These are phyloP conservation scores for Genyomyrus donnyi DNA, from an alignment of 2,113 vertebrate genomes.

Conservation along the genomic window DNA sequence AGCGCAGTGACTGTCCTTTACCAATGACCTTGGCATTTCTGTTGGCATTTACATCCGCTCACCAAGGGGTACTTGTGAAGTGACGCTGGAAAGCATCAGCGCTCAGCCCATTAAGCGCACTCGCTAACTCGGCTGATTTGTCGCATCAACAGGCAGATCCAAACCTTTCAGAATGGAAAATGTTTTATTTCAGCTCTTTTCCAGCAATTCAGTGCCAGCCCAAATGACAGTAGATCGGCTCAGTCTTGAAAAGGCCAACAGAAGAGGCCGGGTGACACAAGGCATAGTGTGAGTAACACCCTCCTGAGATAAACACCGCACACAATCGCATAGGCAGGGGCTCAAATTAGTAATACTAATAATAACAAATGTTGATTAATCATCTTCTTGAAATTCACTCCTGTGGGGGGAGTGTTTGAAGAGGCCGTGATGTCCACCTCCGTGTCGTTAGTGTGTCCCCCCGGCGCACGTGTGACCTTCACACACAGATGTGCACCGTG, in stretches of 20 bases:
- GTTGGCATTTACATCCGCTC: slow-evolving; percentile 6
- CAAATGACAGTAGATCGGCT: not conserved
- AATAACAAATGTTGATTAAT: not conserved
- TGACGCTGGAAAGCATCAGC: not conserved
- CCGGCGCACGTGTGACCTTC: not conserved
- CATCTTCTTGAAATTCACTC: not conserved
- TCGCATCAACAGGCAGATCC: not conserved
- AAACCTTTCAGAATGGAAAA: not conserved
- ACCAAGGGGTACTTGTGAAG: not conserved
- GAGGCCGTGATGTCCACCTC: not conserved
- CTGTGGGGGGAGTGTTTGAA: not conserved
- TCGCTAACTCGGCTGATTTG: not conserved
- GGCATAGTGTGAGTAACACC: not conserved
- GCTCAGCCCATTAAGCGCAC: not conserved
- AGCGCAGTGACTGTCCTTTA: slow-evolving; percentile 1
- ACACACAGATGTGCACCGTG: not conserved
- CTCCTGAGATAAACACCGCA: not conserved
- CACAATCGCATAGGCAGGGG: not conserved
- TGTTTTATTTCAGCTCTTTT: not conserved
- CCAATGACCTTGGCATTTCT: slow-evolving; percentile 9
- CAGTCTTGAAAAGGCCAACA: not conserved
- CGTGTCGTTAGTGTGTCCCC: not conserved
- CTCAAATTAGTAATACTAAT: not conserved
- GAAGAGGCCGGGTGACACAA: not conserved
- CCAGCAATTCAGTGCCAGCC: not conserved